Percentiles rank a stretch among this genome's conserved stretches.
Evolutionary conservation across 2,888 invertebrate genomes (phyloP).

Genomic region (Ditula angustiorana): DNA sequence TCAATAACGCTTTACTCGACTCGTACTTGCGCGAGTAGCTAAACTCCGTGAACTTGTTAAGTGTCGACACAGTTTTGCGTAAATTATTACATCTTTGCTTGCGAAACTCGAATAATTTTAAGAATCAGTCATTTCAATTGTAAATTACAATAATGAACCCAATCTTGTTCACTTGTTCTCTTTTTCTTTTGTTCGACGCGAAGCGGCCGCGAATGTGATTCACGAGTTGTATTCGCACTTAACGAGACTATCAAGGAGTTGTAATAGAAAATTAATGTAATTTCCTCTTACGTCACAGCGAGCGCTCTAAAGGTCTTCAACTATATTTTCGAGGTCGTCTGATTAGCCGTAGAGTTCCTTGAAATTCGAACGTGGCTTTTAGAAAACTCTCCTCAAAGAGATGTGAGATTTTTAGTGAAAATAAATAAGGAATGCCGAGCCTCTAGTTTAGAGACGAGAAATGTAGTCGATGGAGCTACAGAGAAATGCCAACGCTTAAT

Average conservation of each 20-base stretch:
- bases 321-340: constrained; percentile 29
- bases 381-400: constrained; percentile 50
- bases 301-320: constrained; percentile 30
- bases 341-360: constrained; percentile 25
- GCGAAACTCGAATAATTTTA: constrained; percentile 23
- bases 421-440: constrained; percentile 66
- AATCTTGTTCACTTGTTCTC: constrained; percentile 4
- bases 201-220: constrained; percentile 13
- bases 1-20: constrained; percentile 27
- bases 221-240: constrained; percentile 29
- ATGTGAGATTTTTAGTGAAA: constrained; percentile 69
- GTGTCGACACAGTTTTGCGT: constrained; percentile 28
- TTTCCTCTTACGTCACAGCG: constrained; percentile 30
- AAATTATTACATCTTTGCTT: constrained; percentile 29
- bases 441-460: constrained; percentile 51
- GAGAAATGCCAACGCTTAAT: constrained; percentile 26
- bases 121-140: constrained; percentile 13
- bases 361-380: constrained; percentile 54
- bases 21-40: constrained; percentile 24
- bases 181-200: constrained; percentile 19
- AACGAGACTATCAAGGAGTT: constrained; percentile 25
- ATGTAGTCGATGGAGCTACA: constrained; percentile 32
- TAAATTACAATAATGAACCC: constrained; percentile 1
- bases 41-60: constrained; percentile 31
- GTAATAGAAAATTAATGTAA: constrained; percentile 32